A percentile compares a stretch with the other conserved stretches of the same genome.
Conservation (phyloP, 2,113 vertebrate genomes). For the Boleophthalmus pectinirostris region DNA sequence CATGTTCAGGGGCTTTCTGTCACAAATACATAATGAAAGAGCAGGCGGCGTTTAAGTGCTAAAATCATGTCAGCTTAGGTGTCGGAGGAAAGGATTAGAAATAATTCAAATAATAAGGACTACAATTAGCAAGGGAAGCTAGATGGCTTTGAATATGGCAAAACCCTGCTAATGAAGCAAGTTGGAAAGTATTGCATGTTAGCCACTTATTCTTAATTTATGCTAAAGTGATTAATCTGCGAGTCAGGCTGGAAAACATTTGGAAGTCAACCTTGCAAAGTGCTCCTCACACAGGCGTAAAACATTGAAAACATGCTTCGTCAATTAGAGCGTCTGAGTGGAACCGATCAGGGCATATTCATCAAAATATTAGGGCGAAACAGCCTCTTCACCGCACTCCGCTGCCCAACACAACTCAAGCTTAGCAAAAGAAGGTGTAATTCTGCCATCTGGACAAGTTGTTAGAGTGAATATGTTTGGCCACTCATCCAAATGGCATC, state of each 20-base stretch:
- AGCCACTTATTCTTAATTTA: conserved; percentile 24
- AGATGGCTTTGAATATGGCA: not conserved
- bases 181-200: conserved; percentile 20
- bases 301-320: conserved; percentile 43
- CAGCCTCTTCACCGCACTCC: not conserved
- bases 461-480: too few species aligned
- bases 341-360: conserved; percentile 52
- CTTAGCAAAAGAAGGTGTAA: not conserved
- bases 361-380: conserved; percentile 33
- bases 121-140: conserved; percentile 13
- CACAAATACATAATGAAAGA: conserved; percentile 31
- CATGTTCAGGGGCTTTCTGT: conserved; percentile 9
- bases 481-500: too few species aligned
- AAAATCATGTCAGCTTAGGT: conserved; percentile 13
- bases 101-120: conserved; percentile 42
- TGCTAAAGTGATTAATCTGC: conserved; percentile 28
- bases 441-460: too few species aligned
- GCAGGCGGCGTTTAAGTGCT: conserved; percentile 1
- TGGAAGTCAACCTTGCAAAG: conserved; percentile 20
- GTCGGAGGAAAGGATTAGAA: conserved; percentile 9
- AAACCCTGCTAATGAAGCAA: conserved; percentile 37
- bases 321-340: conserved; percentile 39
- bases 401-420: not conserved
- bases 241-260: conserved; percentile 13
- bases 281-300: conserved; percentile 22